Evolutionary conservation across 2,797 vertebrate species (phyloP).

Genomic region (Lepilemur septentrionalis): DNA sequence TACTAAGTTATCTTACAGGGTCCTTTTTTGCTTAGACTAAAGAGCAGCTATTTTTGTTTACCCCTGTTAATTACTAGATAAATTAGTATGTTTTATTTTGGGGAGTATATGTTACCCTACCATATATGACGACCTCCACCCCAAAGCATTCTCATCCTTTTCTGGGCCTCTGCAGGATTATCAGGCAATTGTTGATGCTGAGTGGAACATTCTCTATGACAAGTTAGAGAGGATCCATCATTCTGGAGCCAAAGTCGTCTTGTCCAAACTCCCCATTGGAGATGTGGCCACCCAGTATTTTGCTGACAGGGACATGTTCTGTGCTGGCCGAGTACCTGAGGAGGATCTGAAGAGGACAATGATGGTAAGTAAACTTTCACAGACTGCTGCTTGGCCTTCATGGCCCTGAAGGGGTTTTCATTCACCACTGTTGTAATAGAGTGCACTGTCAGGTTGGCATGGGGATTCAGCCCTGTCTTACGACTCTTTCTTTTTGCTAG

Average conservation of each 20-base stretch:
- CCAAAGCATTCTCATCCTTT: not conserved
- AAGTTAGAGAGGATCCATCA: slow-evolving; percentile 95
- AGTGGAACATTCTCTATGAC: slow-evolving; percentile 98
- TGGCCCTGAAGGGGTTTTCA: not conserved
- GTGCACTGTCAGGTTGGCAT: not conserved
- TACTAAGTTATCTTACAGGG: not conserved
- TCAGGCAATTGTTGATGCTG: slow-evolving; percentile 97
- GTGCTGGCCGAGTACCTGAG: slow-evolving; percentile 95
- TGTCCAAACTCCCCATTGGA: slow-evolving; percentile 95
- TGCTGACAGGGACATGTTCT: slow-evolving; percentile 97
- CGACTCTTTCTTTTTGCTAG: not conserved
- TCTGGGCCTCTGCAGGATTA: slow-evolving; percentile 90
- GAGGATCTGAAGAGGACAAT: slow-evolving; percentile 98
- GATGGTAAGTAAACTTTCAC: slow-evolving; percentile 89
- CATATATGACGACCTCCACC: not conserved
- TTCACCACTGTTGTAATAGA: not conserved
- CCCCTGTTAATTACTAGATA: not conserved
- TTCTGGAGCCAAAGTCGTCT: slow-evolving; percentile 96
- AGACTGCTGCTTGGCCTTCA: not conserved
- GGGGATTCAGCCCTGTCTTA: not conserved
- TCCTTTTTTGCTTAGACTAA: slow-evolving; percentile 1
- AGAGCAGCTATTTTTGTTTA: not conserved
- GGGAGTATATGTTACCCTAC: not conserved
- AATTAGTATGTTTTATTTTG: not conserved
- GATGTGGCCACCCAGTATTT: slow-evolving; percentile 99